A percentile compares a stretch with the other conserved stretches of the same genome.
These are phyloP conservation scores for Galerucella calmariensis DNA, from an alignment of 2,888 invertebrate genomes.

Conservation along the genomic window DNA sequence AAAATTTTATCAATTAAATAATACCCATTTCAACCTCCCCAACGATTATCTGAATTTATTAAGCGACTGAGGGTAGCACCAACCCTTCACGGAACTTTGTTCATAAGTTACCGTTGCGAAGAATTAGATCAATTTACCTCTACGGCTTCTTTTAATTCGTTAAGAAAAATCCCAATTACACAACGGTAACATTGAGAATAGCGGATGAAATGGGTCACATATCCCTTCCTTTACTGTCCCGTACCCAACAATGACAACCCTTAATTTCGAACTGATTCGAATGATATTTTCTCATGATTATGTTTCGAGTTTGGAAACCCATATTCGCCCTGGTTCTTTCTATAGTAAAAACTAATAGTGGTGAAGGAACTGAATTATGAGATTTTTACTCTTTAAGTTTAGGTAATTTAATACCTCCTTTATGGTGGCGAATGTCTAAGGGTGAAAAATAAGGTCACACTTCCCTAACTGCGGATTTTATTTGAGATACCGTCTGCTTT, in stretches of 20 bases:
- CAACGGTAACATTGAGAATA: conserved; percentile 52
- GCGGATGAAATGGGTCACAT: conserved; percentile 56
- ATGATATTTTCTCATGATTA: conserved; percentile 64
- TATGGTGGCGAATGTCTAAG: conserved; percentile 63
- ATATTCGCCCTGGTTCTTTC: conserved; percentile 34
- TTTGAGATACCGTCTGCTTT: conserved; percentile 38
- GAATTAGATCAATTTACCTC: conserved; percentile 49
- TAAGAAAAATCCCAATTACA: conserved; percentile 54
- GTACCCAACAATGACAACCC: conserved; percentile 61
- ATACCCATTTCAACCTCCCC: conserved; percentile 24
- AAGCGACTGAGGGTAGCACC: conserved; percentile 32
- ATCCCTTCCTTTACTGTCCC: conserved; percentile 56
- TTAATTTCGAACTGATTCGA: conserved; percentile 64
- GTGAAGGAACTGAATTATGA: conserved; percentile 60
- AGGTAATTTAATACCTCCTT: conserved; percentile 65
- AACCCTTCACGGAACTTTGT: conserved; percentile 35
- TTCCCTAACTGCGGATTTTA: conserved; percentile 56
- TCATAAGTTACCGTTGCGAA: conserved; percentile 34
- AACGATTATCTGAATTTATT: conserved; percentile 35
- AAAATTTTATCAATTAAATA: conserved; percentile 31
- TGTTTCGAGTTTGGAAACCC: conserved; percentile 36
- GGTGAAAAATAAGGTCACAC: conserved; percentile 62
- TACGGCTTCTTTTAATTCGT: conserved; percentile 48
- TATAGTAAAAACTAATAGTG: conserved; percentile 50
- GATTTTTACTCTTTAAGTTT: conserved; percentile 59